A percentile compares a stretch with the other conserved stretches of the same genome.
phyloP scores from a whole-genome alignment of 2,113 vertebrate species.

The Xenopus tropicalis region DNA sequence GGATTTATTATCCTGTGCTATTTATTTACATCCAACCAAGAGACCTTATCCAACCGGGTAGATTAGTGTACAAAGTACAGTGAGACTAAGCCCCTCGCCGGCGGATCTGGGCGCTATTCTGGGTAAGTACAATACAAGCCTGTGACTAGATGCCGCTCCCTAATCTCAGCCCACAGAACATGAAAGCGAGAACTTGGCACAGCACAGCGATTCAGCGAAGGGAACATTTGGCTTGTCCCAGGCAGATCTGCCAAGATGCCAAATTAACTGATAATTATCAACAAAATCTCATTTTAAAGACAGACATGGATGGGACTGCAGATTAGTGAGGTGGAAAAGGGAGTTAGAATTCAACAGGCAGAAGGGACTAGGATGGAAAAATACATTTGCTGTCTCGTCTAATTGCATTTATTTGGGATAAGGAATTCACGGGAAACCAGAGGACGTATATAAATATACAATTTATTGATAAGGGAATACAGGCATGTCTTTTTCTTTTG shows the following conservation, averaged over 20 bases:
- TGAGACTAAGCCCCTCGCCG: too few species aligned
- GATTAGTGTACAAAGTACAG: too few species aligned
- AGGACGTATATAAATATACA: too few species aligned
- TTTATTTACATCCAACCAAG: too few species aligned
- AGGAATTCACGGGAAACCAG: too few species aligned
- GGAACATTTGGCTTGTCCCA: conserved; percentile 35
- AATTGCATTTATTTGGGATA: neutral
- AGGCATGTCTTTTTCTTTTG: too few species aligned
- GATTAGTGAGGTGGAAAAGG: conserved; percentile 18
- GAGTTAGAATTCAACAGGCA: neutral
- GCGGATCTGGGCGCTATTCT: too few species aligned
- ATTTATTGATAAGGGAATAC: too few species aligned
- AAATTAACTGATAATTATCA: conserved; percentile 42
- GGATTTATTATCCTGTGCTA: too few species aligned
- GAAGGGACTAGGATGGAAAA: neutral
- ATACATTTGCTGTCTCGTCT: neutral
- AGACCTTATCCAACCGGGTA: too few species aligned
- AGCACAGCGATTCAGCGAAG: conserved; percentile 7
- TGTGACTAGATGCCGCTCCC: neutral
- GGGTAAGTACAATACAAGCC: too few species aligned
- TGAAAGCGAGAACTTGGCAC: conserved; percentile 29
- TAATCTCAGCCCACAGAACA: conserved; percentile 27
- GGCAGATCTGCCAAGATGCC: conserved; percentile 29
- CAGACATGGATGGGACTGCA: neutral
- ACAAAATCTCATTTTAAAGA: conserved; percentile 26